Base-by-base conservation (phyloP, 2,113 vertebrate genomes). In the Etheostoma spectabile region DNA sequence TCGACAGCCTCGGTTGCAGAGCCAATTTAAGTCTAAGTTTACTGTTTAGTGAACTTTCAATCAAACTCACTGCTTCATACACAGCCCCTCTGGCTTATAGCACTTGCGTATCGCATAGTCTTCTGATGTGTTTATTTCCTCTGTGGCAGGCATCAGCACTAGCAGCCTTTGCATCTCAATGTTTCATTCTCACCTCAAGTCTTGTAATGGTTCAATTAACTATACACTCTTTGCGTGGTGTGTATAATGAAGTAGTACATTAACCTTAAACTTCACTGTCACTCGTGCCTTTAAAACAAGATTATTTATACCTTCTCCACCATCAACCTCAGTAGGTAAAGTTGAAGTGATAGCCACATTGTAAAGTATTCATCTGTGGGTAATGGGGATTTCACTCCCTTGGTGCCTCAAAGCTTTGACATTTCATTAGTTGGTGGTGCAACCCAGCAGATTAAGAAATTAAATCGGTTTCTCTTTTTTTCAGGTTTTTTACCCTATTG, bases 61-160 rank as follows among this genome's bases (percentile, higher is more conserved):
- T 83, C 63, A 79, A 84, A 69, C 49, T 77, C 63, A 16, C 21
- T 68, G 78, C 66, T 82, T 83, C 75, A 65, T 60, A 35, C 61
- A 52, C 52, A 65, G 38, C 4, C 46, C 62, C 67, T 80, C 56
- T 4, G 64, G 66, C 84, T 71, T 68, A 57, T 48, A 77, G 72
- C 48, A 55, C 57, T 51, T 53, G 72, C 74, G 78, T 63, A 70
- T 42, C 70, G 46, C 68, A 61, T 65, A 78, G 72, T 86, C 52
- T 62, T 91, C 80, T 89, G 71, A 91, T 87, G 74, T 88, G 67
- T 81, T 81, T 81, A 85, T 89, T 88, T 86, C 62, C 82, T 86
- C 62, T 24, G 46, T 77, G 76, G 85, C 74, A 66, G 55, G 75
- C 42, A 63, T 76, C 59, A 59, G 49, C 71, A 71, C 11, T 3